phyloP scores from a whole-genome alignment of 2,113 vertebrate genomes.

The crab-eating macaque (Macaca fascicularis) region T2T-MFA8v1.1 NC_088395.1:4329001-4329500 shows the following conservation, averaged over 20 bases:
- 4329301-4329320: not conserved
- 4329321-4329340: not conserved
- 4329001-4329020: not conserved
- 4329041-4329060: not conserved
- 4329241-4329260: not conserved
- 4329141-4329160: not conserved
- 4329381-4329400: not conserved
- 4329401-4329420: not conserved
- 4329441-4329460: not conserved
- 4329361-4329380: not conserved
- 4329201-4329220: not conserved
- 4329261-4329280: not conserved
- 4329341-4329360: not conserved
- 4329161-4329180: not conserved
- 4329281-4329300: not conserved
- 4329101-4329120: not conserved
- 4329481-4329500: not conserved
- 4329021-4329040: not conserved
- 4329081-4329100: not conserved
- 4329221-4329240: not conserved
- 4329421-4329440: not conserved
- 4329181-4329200: not conserved
- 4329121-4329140: not conserved
- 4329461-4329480: fast-evolving
- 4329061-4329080: not conserved